These are phyloP conservation scores for Plebejus argus DNA, from an alignment of 2,888 invertebrate genomes.

Conservation along the genomic window DNA sequence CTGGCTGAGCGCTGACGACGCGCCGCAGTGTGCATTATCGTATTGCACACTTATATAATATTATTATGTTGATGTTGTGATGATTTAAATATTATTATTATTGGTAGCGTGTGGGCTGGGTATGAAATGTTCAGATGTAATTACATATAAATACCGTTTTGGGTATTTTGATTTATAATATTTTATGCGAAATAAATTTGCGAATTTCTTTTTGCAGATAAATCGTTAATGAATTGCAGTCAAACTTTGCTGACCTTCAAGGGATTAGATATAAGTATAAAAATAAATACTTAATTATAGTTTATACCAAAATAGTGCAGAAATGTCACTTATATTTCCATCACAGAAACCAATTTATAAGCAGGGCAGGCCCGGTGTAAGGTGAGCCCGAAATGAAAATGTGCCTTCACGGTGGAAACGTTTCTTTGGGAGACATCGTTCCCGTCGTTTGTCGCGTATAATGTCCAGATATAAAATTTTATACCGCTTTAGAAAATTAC, in stretches of 20 bases:
- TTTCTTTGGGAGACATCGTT: constrained; percentile 54
- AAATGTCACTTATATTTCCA: background rate
- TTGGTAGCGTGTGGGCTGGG: background rate
- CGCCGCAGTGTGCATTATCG: background rate
- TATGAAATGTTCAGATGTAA: background rate
- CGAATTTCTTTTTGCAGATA: background rate
- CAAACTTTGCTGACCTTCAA: too few species aligned
- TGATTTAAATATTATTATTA: background rate
- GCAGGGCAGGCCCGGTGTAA: background rate
- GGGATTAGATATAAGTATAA: too few species aligned
- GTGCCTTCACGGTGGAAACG: constrained; percentile 7
- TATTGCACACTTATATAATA: background rate
- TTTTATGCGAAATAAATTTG: background rate
- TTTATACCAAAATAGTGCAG: too few species aligned
- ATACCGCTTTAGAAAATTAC: constrained; percentile 62
- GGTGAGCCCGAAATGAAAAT: constrained; percentile 19
- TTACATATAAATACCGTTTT: background rate
- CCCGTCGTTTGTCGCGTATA: constrained; percentile 67
- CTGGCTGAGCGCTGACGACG: background rate
- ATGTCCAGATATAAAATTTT: constrained; percentile 68
- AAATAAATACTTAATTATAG: too few species aligned
- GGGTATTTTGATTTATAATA: background rate
- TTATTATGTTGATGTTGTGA: too few species aligned
- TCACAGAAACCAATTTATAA: constrained; percentile 8
- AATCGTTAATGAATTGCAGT: background rate